phyloP scores from a whole-genome alignment of 2,888 invertebrate species.

The Calliscelio sp. region DNA sequence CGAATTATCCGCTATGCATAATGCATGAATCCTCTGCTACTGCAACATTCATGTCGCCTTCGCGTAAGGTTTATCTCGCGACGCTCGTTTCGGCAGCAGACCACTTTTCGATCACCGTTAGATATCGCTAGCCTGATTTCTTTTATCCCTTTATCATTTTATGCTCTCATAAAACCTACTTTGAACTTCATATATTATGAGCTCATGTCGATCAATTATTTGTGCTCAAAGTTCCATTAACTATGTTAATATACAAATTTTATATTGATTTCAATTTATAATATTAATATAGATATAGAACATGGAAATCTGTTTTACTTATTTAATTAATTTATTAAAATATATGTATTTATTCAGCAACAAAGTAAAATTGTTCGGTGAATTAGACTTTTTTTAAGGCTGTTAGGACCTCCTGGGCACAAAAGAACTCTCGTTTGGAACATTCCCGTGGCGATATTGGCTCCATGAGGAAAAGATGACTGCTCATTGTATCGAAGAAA shows the following conservation, averaged over 20 bases:
- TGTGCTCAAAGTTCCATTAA: no score
- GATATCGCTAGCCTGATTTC: conserved; percentile 17
- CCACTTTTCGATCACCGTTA: conserved; percentile 45
- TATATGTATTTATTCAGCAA: conserved; percentile 14
- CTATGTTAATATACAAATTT: no score
- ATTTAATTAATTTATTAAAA: background rate
- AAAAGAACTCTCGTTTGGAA: conserved; percentile 72
- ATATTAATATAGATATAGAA: no score
- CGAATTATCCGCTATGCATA: conserved; percentile 80
- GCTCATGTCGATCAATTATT: no score
- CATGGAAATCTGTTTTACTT: no score
- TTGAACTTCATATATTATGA: no score
- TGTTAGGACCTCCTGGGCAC: conserved; percentile 75
- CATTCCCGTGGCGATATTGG: conserved; percentile 65
- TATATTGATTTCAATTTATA: no score
- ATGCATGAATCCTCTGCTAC: conserved; percentile 76
- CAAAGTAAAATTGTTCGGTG: conserved; percentile 6
- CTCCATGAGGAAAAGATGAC: conserved; percentile 40
- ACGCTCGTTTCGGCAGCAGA: conserved; percentile 47
- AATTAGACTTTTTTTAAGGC: no score
- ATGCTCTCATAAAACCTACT: background rate
- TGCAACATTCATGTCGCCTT: conserved; percentile 77
- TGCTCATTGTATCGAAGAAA: conserved; percentile 25
- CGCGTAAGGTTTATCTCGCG: conserved; percentile 63
- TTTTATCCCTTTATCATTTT: background rate